Evolutionary conservation across 2,797 vertebrate species (phyloP), one percentile per base, ranked within the genome.

Genomic region (Protosalanx chinensis): DNA sequence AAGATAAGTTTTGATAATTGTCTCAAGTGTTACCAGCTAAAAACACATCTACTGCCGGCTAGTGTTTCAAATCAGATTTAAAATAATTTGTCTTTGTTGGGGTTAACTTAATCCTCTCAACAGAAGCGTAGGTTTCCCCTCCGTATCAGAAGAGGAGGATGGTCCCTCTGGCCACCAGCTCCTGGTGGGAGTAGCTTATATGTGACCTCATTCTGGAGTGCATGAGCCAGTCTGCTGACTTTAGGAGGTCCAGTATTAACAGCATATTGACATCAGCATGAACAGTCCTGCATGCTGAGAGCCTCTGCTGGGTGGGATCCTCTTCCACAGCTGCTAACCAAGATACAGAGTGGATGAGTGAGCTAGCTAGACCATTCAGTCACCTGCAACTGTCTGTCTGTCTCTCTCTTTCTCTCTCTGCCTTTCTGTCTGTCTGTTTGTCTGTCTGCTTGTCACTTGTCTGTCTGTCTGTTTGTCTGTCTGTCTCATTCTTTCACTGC

Each of bases 111-210:
- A 76, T 76, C 71, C 74, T 81, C 78, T 78, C 18, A 51, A 51
- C 23, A 49, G 82, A 46, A 83, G 80, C 66, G 6, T 67, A 56
- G 27, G 68, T 72, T 86, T 82, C 81, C 79, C 73, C 63, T 72
- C 49, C 27, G 82, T 23, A 66, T 64, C 63, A 68, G 67, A 16
- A 78, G 75, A 77, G 73, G 75, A 77, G 73, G 81, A 81, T 81
- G 51, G 81, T 67, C 73, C 5, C 65, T 16, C 16, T 56, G 65
- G 29, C 15, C 49, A 49, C 20, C 41, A 67, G 49, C 20, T 15
- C 27, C 65, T 67, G 23, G 56, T n/a, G 6, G 23, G 8, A 62
- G 12, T 33, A 32, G 23, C 8, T n/a, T 56, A 49, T 30, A 33
- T 6, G 30, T 67, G 46, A 53, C 64, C 64, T 46, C n/a, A 41